Conservation (phyloP, 2,797 vertebrate species). For the Uromys caudimaculatus region DNA sequence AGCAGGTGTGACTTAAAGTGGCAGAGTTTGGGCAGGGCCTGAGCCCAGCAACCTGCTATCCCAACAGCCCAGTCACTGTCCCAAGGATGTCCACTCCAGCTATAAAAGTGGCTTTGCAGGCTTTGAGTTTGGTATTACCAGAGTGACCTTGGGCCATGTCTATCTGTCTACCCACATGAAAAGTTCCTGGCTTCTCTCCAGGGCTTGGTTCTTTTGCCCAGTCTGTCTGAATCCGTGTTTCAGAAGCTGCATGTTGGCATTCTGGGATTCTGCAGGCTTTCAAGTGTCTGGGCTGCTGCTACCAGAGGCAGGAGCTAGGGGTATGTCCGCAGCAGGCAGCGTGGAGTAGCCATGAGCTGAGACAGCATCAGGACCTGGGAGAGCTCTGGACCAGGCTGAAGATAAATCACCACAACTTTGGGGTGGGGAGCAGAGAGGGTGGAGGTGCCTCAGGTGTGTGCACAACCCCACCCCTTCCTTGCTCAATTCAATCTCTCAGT, state of each 20-base stretch:
- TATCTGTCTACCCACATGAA: accelerated
- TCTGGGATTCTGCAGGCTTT: too few relatives aligned
- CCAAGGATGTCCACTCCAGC: background rate
- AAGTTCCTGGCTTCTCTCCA: background rate
- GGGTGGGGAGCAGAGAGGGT: background rate
- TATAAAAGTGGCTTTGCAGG: background rate
- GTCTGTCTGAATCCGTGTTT: accelerated
- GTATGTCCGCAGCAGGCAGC: background rate
- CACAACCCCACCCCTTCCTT: background rate
- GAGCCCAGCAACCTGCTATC: accelerated
- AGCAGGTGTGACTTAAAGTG: background rate
- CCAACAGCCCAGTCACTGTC: accelerated
- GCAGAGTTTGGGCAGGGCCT: accelerated
- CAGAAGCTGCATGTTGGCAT: background rate
- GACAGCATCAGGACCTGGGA: background rate
- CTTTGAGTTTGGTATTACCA: background rate
- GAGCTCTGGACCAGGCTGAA: constrained; percentile 71
- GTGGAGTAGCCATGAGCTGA: background rate
- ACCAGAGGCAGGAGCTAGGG: background rate
- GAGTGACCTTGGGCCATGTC: background rate
- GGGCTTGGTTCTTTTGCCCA: background rate
- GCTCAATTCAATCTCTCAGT: background rate
- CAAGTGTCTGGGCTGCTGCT: background rate
- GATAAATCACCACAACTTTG: background rate
- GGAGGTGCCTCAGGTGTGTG: background rate